Evolutionary conservation across 2,888 invertebrate genomes (phyloP), one percentile per base, ranked within the genome.

Genomic region (Yponomeuta plumbellus): DNA sequence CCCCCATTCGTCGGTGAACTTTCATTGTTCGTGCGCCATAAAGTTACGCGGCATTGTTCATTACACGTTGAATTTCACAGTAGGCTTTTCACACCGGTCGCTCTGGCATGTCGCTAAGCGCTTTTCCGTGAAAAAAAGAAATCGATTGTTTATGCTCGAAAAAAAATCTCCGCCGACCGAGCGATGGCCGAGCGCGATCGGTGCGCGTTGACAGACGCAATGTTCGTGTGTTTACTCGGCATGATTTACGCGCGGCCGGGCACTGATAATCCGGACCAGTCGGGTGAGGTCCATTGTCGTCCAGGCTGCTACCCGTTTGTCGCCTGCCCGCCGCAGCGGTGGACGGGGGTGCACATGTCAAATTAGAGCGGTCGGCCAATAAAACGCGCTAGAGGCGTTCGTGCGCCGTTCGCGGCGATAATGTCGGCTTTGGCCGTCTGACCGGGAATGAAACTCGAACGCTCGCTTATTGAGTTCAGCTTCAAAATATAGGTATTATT

Each of bases 381-480:
- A 52, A 52, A 52, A 52, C 70, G 72, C 72, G 84, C 88, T 80
- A 75, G 73, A 73, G 81, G 87, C 85, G 83, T 80, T 87, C 85
- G 85, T 88, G 86, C 82, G 76, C 74, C 76, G 76, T 52, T 73
- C 73, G 73, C 73, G 75, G 73, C 75, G 86, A 86, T 87, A 88
- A 78, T 76, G 84, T 83, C 84, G 63, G 26, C 23, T 34, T 80
- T 75, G 72, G 73, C 76, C 44, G 44, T 17, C 44, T 17, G 17
- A 17, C 44, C 17, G 44, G 75, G 74, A 79, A 80, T 80, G 75
- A 77, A 78, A 58, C 8, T 23, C 23, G 59, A 59, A 59, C 21
- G 59, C 21, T 23, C 22, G 21, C 23, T 22, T 59, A 59, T 59
- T 59, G 22, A 59, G 23, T 59, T 21, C 22, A 22, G 59, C 21